These are phyloP conservation scores for Periophthalmodon schlosseri DNA, from an alignment of 2,113 vertebrate genomes.

Conservation along the genomic window DNA sequence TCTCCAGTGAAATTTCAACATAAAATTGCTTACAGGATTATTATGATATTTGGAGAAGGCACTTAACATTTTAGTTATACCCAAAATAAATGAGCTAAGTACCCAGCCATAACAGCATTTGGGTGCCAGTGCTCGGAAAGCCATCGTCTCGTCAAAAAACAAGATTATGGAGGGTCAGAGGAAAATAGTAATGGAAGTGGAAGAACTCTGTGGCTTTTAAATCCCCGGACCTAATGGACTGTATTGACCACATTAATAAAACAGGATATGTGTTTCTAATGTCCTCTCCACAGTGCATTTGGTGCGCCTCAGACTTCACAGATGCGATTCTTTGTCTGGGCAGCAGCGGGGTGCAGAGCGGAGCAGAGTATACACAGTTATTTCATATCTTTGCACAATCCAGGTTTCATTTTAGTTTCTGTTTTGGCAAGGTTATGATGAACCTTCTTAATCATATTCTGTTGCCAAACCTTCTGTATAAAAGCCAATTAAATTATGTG, in stretches of 20 bases:
- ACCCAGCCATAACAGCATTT: slow-evolving; percentile 1
- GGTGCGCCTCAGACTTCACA: slow-evolving; percentile 47
- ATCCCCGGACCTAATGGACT: slow-evolving; percentile 74
- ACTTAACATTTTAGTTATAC: slow-evolving; percentile 6
- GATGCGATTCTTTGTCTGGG: slow-evolving; percentile 64
- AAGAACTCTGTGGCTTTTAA: slow-evolving; percentile 68
- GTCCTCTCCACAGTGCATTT: slow-evolving; percentile 74
- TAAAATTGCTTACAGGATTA: background rate
- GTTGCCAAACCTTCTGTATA: too few species aligned
- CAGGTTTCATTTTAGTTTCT: slow-evolving; percentile 1
- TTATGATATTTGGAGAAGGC: background rate
- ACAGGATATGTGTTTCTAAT: slow-evolving; percentile 77
- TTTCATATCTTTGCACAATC: slow-evolving; percentile 44
- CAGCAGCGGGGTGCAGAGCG: slow-evolving; percentile 39
- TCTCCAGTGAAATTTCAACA: background rate
- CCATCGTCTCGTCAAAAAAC: slow-evolving; percentile 12
- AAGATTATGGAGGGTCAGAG: slow-evolving; percentile 50
- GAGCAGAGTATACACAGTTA: slow-evolving; percentile 39
- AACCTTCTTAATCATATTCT: too few species aligned
- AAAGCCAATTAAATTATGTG: too few species aligned
- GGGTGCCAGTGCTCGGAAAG: slow-evolving; percentile 9
- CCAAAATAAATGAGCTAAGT: slow-evolving; percentile 4
- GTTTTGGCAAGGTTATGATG: background rate
- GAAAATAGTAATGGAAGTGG: slow-evolving; percentile 69
- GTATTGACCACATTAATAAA: slow-evolving; percentile 79